Conservation (phyloP, 2,888 invertebrate species). For the Xanthorhoe spadicearia region DNA sequence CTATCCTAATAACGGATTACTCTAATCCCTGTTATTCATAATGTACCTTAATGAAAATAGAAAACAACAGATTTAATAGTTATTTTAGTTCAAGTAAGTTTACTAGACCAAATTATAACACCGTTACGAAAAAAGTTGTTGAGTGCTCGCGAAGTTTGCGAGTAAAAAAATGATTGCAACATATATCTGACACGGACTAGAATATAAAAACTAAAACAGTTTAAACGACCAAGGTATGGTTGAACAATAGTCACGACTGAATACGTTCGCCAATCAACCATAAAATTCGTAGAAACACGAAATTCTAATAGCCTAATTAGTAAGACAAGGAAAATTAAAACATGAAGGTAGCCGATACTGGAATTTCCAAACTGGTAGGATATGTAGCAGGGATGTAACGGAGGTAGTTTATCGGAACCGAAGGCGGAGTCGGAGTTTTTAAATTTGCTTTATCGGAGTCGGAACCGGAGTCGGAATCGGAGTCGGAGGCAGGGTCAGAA, state of each 20-base stretch:
- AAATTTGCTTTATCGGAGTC: no score
- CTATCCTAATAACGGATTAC: no score
- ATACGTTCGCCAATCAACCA: constrained; percentile 23
- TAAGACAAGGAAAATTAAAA: constrained; percentile 16
- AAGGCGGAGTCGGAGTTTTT: no score
- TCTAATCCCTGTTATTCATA: no score
- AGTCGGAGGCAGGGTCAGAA: no score
- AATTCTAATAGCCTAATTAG: constrained; percentile 17
- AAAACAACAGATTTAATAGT: no score
- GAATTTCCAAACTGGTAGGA: not conserved
- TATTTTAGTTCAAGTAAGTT: no score
- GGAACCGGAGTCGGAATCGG: no score
- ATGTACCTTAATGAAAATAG: no score
- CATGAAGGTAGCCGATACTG: not conserved
- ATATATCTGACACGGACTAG: not conserved
- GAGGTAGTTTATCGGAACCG: no score
- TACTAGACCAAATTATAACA: not conserved
- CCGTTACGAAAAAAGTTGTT: not conserved
- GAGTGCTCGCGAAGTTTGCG: not conserved
- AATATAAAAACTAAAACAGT: not conserved
- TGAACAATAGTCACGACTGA: constrained; percentile 26
- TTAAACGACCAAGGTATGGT: constrained; percentile 1
- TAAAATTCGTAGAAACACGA: constrained; percentile 16
- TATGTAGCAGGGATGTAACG: no score
- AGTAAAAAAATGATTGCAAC: not conserved